phyloP scores from a whole-genome alignment of 1,140 invertebrate genomes.

The Prorops nasuta region DNA sequence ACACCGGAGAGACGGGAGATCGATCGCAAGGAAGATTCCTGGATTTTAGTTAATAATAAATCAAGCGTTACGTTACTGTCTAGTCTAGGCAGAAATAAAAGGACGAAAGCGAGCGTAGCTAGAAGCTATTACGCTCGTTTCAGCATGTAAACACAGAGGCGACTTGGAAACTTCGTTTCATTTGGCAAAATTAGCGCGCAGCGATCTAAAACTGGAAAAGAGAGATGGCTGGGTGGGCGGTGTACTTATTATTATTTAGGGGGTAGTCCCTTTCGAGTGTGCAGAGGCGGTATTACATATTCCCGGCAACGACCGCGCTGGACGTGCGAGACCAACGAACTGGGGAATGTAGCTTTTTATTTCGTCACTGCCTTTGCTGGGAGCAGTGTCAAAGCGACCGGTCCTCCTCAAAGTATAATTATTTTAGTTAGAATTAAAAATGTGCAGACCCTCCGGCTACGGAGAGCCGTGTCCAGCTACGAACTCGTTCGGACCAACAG shows the following conservation, averaged over 20 bases:
- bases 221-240: not conserved
- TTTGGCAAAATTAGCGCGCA: conserved; percentile 19
- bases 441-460: conserved; percentile 28
- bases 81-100: no score
- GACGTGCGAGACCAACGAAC: not conserved
- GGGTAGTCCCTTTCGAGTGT: no score
- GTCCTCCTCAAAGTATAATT: conserved; percentile 52
- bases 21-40: no score
- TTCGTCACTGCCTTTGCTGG: conserved; percentile 30
- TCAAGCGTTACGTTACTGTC: conserved; percentile 19
- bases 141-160: conserved; percentile 16
- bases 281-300: conserved; percentile 34
- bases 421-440: conserved; percentile 54
- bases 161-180: conserved; percentile 18
- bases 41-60: no score
- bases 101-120: conserved; percentile 4
- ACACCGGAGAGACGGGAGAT: no score
- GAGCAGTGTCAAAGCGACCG: conserved; percentile 38
- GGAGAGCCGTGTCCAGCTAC: not conserved
- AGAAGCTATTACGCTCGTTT: conserved; percentile 18
- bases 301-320: conserved; percentile 32
- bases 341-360: conserved; percentile 25
- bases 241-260: not conserved
- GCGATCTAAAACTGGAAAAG: conserved; percentile 13
- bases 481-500: not conserved